Percentiles rank a stretch among this genome's conserved stretches.
These are phyloP conservation scores for Poecilus cupreus DNA, from an alignment of 2,888 invertebrate genomes.

Conservation along the genomic window DNA sequence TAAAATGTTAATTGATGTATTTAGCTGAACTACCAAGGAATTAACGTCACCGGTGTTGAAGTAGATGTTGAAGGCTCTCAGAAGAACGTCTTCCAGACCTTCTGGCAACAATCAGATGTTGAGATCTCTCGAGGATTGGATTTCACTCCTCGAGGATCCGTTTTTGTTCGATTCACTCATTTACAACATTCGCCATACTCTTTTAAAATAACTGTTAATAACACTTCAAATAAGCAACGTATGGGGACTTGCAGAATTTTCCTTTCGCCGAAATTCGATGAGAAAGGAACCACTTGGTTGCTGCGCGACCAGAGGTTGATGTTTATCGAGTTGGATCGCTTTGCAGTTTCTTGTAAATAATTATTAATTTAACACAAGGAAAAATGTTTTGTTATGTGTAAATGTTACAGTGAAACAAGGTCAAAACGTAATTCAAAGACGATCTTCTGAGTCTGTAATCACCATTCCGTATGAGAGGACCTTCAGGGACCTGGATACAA, in stretches of 20 bases:
- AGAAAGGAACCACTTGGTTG: conserved; percentile 76
- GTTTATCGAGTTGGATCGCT: conserved; percentile 86
- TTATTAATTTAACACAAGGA: background rate
- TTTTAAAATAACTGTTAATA: conserved; percentile 74
- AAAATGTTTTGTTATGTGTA: background rate
- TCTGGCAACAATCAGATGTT: conserved; percentile 87
- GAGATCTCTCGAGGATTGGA: conserved; percentile 88
- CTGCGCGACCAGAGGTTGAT: conserved; percentile 79
- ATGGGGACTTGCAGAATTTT: conserved; percentile 83
- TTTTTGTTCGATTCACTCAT: conserved; percentile 85
- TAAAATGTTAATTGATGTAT: too few species aligned
- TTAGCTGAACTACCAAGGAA: conserved; percentile 80
- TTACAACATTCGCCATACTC: conserved; percentile 84
- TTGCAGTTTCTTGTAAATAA: conserved; percentile 77
- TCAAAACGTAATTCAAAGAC: conserved; percentile 78
- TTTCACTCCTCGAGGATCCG: conserved; percentile 84
- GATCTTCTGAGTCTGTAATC: conserved; percentile 82
- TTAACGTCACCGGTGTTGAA: conserved; percentile 77
- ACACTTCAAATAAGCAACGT: conserved; percentile 70
- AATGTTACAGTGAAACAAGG: conserved; percentile 77
- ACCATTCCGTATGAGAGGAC: conserved; percentile 87
- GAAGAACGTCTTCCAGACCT: conserved; percentile 79
- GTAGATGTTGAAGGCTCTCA: conserved; percentile 75
- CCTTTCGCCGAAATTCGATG: conserved; percentile 80
- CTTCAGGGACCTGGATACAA: conserved; percentile 80